These are phyloP conservation scores for Lepidonotus clava DNA, from an alignment of 2,888 invertebrate species.

Conservation along the genomic window DNA sequence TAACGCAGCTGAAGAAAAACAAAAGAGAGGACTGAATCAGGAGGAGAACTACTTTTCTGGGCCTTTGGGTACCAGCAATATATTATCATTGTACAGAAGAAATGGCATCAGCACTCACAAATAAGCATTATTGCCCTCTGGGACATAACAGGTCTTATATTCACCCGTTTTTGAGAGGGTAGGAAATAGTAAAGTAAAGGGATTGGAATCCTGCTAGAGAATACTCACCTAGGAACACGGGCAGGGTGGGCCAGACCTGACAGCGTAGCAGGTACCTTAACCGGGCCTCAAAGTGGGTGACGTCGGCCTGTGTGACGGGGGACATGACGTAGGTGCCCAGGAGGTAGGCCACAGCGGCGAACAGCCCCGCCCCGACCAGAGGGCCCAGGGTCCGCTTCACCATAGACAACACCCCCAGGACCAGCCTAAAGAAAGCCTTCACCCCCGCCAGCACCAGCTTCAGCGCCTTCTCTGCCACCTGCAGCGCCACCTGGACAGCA, in stretches of 20 bases:
- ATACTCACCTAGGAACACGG: slow-evolving; percentile 35
- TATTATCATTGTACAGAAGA: no score
- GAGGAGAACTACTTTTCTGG: no score
- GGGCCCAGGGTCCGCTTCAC: background rate
- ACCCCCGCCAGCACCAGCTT: background rate
- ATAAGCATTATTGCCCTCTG: no score
- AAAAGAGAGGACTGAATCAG: no score
- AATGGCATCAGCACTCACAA: no score
- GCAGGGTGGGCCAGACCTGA: slow-evolving; percentile 30
- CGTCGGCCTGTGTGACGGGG: background rate
- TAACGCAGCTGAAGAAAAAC: slow-evolving; percentile 1
- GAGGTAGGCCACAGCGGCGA: background rate
- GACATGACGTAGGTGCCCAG: slow-evolving; percentile 2
- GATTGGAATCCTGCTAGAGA: no score
- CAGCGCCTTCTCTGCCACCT: background rate
- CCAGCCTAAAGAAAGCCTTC: background rate
- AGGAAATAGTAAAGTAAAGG: no score
- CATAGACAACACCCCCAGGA: background rate
- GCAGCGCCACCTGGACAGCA: background rate
- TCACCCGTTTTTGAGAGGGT: no score
- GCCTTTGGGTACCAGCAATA: no score
- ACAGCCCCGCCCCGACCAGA: background rate
- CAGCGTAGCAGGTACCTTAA: slow-evolving; percentile 12
- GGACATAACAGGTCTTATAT: no score
- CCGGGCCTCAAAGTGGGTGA: background rate